Evolutionary conservation across 2,113 vertebrate species (phyloP).

Genomic region (Lasiurus cinereus): DNA sequence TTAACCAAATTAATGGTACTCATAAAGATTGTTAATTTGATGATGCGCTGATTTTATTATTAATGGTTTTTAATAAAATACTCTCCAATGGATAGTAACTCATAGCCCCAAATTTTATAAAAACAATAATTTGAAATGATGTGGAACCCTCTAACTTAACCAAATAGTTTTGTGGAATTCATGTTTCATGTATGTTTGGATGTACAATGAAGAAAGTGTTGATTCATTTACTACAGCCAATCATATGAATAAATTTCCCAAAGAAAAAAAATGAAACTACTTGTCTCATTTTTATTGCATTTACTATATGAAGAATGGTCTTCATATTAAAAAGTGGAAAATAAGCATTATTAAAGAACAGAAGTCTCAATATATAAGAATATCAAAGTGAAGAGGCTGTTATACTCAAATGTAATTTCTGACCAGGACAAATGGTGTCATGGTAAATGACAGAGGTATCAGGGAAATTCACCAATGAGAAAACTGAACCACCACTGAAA

Average conservation of each 20-base stretch:
- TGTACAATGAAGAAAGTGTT: not conserved
- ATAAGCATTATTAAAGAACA: not conserved
- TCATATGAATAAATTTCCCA: not conserved
- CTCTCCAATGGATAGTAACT: slow-evolving; percentile 46
- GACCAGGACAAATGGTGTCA: not conserved
- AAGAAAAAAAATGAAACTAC: not conserved
- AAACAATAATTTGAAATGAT: slow-evolving; percentile 51
- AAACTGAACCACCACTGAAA: not conserved
- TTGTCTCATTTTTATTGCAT: not conserved
- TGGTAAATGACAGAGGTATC: not conserved
- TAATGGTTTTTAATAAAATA: slow-evolving; percentile 72
- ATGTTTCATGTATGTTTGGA: not conserved
- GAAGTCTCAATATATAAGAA: not conserved
- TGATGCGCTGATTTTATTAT: slow-evolving; percentile 73
- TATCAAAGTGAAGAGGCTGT: not conserved
- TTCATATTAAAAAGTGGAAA: slow-evolving; percentile 19
- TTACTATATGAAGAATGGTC: not conserved
- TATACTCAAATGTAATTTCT: not conserved
- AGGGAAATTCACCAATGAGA: not conserved
- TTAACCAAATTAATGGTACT: slow-evolving; percentile 67
- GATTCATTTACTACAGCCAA: not conserved
- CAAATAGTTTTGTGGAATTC: slow-evolving; percentile 53
- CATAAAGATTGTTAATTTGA: slow-evolving; percentile 74
- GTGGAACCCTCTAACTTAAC: slow-evolving; percentile 1
- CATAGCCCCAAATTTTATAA: slow-evolving; percentile 44